phyloP scores from a whole-genome alignment of 1,140 invertebrate species.

The Piezodorus guildinii region DNA sequence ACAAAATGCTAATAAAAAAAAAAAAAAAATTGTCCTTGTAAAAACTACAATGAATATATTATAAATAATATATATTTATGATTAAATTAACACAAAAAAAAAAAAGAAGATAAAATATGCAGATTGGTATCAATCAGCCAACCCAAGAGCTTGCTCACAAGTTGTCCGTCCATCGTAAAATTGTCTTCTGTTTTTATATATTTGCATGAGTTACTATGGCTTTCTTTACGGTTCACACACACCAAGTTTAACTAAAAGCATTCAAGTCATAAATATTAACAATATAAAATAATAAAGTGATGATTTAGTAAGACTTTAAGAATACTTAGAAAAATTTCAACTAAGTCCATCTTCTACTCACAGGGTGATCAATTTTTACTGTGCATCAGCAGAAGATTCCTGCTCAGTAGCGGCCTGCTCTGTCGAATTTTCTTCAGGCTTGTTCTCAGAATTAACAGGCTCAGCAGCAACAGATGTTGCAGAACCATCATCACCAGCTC shows the following conservation, averaged over 20 bases:
- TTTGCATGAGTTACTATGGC: no score
- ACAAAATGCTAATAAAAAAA: conserved; percentile 1
- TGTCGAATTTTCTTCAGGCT: conserved; percentile 17
- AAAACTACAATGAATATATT: conserved; percentile 7
- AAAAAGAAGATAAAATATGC: not conserved
- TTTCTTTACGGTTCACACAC: no score
- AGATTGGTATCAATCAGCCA: not conserved
- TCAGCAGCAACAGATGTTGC: conserved; percentile 6
- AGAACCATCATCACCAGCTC: conserved; percentile 5
- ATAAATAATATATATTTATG: conserved; percentile 8
- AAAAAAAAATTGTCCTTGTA: conserved; percentile 7
- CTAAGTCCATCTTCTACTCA: no score
- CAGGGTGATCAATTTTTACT: conserved; percentile 9
- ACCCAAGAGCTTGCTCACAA: not conserved
- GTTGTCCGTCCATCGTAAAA: not conserved
- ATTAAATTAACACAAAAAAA: conserved; percentile 8
- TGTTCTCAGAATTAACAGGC: conserved; percentile 8
- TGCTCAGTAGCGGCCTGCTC: conserved; percentile 8
- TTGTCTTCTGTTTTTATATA: not conserved
- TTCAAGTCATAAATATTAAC: no score
- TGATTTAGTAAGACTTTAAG: no score
- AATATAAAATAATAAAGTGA: no score
- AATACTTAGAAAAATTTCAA: no score
- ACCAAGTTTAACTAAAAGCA: no score
- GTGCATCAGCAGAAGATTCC: conserved; percentile 1